Conservation (phyloP, 2,888 invertebrate genomes). For the Xylocampa areola region DNA sequence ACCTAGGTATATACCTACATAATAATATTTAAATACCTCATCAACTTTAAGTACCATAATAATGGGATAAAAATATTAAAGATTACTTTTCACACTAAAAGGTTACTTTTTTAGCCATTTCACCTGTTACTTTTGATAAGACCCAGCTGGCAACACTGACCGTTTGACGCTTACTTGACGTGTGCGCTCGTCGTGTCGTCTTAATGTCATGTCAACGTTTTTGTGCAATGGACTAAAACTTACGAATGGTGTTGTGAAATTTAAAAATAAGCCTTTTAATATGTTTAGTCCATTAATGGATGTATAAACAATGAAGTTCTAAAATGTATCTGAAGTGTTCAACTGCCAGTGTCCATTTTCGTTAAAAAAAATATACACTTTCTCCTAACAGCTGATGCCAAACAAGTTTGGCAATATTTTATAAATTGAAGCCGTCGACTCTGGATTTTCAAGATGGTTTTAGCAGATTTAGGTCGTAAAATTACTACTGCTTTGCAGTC, state of each 20-base stretch:
- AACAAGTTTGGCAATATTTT: slow-evolving; percentile 53
- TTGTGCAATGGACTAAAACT: slow-evolving; percentile 40
- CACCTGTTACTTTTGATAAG: no score
- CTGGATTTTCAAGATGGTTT: slow-evolving; percentile 94
- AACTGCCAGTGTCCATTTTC: slow-evolving; percentile 33
- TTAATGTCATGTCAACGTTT: slow-evolving; percentile 59
- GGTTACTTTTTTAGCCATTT: no score
- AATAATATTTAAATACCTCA: no score
- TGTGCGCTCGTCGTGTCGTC: no score
- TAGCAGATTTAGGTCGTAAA: slow-evolving; percentile 99
- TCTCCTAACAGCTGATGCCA: slow-evolving; percentile 66
- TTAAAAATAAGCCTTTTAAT: slow-evolving; percentile 20
- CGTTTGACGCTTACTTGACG: no score
- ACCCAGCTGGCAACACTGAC: no score
- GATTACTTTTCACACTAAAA: no score
- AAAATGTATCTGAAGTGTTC: slow-evolving; percentile 50
- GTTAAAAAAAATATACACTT: slow-evolving; percentile 47
- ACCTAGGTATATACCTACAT: no score
- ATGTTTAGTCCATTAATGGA: slow-evolving; percentile 17
- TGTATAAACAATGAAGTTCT: slow-evolving; percentile 32
- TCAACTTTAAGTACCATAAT: no score
- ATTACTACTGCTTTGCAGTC: slow-evolving; percentile 99
- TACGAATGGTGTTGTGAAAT: slow-evolving; percentile 47
- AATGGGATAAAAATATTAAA: no score
- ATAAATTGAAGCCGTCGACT: slow-evolving; percentile 21